phyloP scores from a whole-genome alignment of 2,113 vertebrate genomes.

The Neodon shergylaensis region DNA sequence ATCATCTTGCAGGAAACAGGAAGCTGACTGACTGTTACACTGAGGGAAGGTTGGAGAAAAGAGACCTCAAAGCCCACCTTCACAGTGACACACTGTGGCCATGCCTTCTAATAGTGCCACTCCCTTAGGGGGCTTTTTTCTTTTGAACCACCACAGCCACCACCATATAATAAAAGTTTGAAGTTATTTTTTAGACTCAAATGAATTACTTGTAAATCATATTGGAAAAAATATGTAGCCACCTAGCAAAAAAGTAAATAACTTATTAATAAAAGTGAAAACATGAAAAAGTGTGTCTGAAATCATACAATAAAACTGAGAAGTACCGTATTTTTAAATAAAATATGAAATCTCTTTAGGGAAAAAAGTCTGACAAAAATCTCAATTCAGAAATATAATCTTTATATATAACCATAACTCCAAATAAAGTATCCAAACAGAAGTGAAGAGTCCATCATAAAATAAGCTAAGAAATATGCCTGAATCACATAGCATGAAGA shows the following conservation, averaged over 20 bases:
- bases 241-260: background rate
- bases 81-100: no score
- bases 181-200: constrained; percentile 22
- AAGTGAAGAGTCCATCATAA: background rate
- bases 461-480: background rate
- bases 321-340: constrained; percentile 5
- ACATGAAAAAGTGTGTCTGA: background rate
- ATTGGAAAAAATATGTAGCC: background rate
- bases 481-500: no score
- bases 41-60: background rate
- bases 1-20: background rate
- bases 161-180: constrained; percentile 1
- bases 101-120: no score
- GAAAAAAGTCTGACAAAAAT: constrained; percentile 6
- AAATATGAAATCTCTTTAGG: background rate
- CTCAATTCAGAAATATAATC: background rate
- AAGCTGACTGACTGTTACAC: no score
- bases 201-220: background rate
- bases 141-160: no score
- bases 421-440: background rate
- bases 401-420: background rate
- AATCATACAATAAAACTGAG: background rate
- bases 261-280: background rate
- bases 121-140: no score
- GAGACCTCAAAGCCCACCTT: no score